These are phyloP conservation scores for Danio choprae DNA, from an alignment of 2,797 vertebrate species.

Conservation along the genomic window DNA sequence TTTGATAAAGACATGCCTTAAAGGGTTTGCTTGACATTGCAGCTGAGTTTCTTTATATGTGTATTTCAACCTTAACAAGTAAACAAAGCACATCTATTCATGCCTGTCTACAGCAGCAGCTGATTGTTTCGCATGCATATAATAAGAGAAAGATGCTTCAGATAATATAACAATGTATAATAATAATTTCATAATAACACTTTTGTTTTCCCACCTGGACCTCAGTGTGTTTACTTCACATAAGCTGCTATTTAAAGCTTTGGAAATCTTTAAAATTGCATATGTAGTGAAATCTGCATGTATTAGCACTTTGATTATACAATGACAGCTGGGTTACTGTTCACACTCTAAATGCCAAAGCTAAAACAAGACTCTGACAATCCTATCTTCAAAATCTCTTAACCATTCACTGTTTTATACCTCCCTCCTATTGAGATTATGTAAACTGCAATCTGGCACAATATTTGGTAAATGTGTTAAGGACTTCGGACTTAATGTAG, in stretches of 20 bases:
- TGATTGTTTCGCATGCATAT: not conserved
- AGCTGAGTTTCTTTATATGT: slow-evolving; percentile 38
- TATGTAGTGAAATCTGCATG: slow-evolving; percentile 45
- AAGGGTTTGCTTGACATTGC: slow-evolving; percentile 43
- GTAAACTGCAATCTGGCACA: not conserved
- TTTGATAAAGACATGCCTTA: slow-evolving; percentile 23
- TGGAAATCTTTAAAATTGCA: slow-evolving; percentile 56
- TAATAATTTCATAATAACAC: not conserved
- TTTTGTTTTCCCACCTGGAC: not conserved
- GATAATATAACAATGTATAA: not conserved
- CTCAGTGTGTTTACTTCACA: slow-evolving; percentile 4
- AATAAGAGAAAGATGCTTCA: not conserved
- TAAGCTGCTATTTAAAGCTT: slow-evolving; percentile 32
- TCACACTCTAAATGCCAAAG: slow-evolving; percentile 51
- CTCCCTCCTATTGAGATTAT: slow-evolving; percentile 1
- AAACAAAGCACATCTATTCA: slow-evolving; percentile 6
- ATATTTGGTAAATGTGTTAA: slow-evolving; percentile 22
- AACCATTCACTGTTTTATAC: not conserved
- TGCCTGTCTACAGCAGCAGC: slow-evolving; percentile 7
- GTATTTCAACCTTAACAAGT: slow-evolving; percentile 36
- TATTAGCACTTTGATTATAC: slow-evolving; percentile 55
- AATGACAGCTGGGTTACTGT: slow-evolving; percentile 59
- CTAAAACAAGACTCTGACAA: slow-evolving; percentile 51
- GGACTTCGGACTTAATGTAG: slow-evolving; percentile 36
- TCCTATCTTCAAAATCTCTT: not conserved